Conservation (phyloP, 2,113 vertebrate species). For the Myiozetetes cayanensis region DNA sequence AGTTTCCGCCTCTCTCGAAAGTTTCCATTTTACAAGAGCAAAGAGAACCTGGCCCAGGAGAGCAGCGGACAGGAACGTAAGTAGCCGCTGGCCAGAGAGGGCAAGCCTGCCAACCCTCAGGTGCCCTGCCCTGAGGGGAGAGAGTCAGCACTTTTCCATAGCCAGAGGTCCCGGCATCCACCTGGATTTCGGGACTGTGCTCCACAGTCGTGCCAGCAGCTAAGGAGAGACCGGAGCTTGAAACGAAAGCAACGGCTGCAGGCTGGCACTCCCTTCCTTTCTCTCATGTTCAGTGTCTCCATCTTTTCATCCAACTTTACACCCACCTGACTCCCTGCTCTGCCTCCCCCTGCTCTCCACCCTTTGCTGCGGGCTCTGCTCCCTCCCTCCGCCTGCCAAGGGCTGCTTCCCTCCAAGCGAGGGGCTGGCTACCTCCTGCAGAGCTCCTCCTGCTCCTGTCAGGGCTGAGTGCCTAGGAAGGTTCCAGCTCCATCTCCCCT, state of each 20-base stretch:
- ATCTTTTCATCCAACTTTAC: slow-evolving; percentile 49
- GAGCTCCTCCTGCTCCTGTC: background rate
- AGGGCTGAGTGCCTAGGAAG: background rate
- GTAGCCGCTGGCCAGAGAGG: slow-evolving; percentile 82
- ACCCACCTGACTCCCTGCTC: background rate
- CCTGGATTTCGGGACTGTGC: background rate
- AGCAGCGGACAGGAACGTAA: slow-evolving; percentile 96
- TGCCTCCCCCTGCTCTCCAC: background rate
- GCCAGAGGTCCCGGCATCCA: background rate
- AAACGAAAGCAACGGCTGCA: background rate
- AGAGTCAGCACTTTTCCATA: rapidly evolving
- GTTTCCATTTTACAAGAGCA: slow-evolving; percentile 99
- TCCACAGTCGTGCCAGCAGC: background rate
- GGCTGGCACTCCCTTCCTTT: background rate
- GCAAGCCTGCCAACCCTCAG: background rate
- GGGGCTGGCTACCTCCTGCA: background rate
- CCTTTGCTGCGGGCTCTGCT: slow-evolving; percentile 32
- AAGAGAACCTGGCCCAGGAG: slow-evolving; percentile 99
- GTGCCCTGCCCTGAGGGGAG: background rate
- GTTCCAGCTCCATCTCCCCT: background rate
- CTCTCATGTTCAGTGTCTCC: slow-evolving; percentile 29
- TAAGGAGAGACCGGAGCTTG: background rate
- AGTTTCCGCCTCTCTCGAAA: slow-evolving; percentile 99
- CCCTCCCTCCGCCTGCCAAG: background rate
- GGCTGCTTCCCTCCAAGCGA: background rate